phyloP scores from a whole-genome alignment of 2,888 invertebrate species.

The Papilio gigon region DNA sequence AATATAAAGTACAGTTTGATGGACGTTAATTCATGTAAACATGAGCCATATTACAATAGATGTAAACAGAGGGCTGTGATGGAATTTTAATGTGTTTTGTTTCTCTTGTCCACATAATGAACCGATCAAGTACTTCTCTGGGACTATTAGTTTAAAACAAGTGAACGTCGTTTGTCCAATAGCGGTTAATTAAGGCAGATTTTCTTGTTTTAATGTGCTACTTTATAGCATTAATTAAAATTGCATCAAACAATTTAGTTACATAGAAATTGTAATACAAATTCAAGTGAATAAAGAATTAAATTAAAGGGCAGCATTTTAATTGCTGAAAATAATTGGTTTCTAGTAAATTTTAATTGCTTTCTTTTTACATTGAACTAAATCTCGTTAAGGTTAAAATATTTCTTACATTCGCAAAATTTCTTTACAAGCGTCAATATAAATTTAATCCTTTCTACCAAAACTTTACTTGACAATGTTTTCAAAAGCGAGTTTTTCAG shows the following conservation, averaged over 20 bases:
- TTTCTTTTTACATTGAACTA: neutral
- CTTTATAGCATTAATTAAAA: neutral
- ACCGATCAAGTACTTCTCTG: neutral
- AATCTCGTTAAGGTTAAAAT: neutral
- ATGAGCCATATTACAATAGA: neutral
- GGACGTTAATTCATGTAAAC: slow-evolving; percentile 2
- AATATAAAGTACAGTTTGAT: slow-evolving; percentile 6
- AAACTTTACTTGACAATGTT: neutral
- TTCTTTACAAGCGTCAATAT: neutral
- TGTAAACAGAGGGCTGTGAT: neutral
- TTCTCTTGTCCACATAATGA: neutral
- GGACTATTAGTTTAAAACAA: no score
- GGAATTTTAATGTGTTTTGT: slow-evolving; percentile 3
- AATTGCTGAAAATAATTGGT: neutral
- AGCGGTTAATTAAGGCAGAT: neutral
- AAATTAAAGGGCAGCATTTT: neutral
- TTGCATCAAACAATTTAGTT: neutral
- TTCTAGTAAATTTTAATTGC: neutral
- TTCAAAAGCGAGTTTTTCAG: neutral
- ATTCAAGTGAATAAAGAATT: neutral
- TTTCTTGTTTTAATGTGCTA: neutral
- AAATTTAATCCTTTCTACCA: neutral
- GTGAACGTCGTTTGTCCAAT: neutral
- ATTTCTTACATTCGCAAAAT: neutral
- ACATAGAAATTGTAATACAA: neutral